Percentiles rank a stretch among this genome's conserved stretches.
Evolutionary conservation across 2,888 invertebrate species (phyloP).

Genomic region (Monopis laevigella): DNA sequence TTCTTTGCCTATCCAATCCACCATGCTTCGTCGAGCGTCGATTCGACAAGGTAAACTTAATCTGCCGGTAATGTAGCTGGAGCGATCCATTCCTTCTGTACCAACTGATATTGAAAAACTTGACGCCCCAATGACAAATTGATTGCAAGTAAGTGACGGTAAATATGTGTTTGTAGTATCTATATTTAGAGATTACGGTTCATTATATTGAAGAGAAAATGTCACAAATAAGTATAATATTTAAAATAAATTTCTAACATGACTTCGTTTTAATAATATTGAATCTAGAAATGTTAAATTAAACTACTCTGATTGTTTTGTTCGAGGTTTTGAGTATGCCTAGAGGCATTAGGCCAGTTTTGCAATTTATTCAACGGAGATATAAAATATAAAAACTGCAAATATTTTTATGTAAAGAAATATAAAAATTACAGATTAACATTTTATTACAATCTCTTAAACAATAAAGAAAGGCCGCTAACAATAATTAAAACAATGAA

Average conservation of each 20-base stretch:
- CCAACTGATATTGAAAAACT: slow-evolving; percentile 5
- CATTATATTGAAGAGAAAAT: background rate
- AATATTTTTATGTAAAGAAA: no score
- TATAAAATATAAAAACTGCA: no score
- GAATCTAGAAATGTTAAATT: no score
- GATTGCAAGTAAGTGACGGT: slow-evolving; percentile 4
- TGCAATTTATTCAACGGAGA: no score
- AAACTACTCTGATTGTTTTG: no score
- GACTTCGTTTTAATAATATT: no score
- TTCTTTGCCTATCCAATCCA: slow-evolving; percentile 43
- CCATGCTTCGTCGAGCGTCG: slow-evolving; percentile 30
- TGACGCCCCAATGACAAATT: slow-evolving; percentile 9
- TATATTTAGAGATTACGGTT: background rate
- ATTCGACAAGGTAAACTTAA: slow-evolving; percentile 33
- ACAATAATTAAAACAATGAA: slow-evolving; percentile 10
- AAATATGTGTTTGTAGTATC: background rate
- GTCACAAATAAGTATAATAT: no score
- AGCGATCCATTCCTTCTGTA: slow-evolving; percentile 3
- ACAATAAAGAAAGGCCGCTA: background rate
- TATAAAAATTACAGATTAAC: no score
- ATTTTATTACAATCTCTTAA: no score
- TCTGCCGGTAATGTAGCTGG: slow-evolving; percentile 9
- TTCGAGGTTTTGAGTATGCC: no score
- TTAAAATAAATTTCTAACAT: no score
- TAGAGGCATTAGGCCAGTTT: no score